Base-by-base conservation (phyloP, 2,888 invertebrate genomes). In the Apoderus coryli region DNA sequence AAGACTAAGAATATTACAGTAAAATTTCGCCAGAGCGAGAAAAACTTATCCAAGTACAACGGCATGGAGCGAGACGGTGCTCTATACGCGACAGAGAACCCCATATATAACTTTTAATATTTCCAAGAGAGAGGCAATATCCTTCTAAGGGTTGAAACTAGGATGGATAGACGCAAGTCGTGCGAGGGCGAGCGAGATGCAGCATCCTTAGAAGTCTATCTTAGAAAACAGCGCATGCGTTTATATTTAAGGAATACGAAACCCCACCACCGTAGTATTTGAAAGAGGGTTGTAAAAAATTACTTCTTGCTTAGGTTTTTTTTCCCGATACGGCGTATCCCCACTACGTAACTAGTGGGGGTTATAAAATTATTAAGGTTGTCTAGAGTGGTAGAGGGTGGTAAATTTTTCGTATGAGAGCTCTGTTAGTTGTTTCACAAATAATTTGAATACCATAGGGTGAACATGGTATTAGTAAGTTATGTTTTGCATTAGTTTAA, bases 1-100 rank as follows among this genome's bases (percentile, higher is more conserved):
- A 50, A 49, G 50, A 59, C 58, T 58, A 57, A 57, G 56, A 57
- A 57, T 50, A 48, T 49, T 52, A 51, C 49, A 50, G 51, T 46
- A 50, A 46, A 50, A 48, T 45, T 44, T 41, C 37, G 33, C 36
- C 39, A 13, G 13, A 43, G 55, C 37, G 38, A 40, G 39, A 48
- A 48, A 34, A 35, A 35, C 35, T 49, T 52, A 56, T 46, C 41
- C 50, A 52, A 54, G 55, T 37, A 42, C 44, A 45, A 48, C 44
- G 50, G 14, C 40, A 32, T 35, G 29, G 44, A 56, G 40, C 19
- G 47, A 46, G 54, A 54, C 35, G 36, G 44, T 36, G 34, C 47
- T 44, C 48, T 48, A 52, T 51, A 52, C 52, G 50, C 46, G 47
- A 54, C 48, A 43, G 47, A 49, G 56, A 56, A 31, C 45, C 39